phyloP scores from a whole-genome alignment of 2,113 vertebrate genomes.

The Trochalopteron elliotii region DNA sequence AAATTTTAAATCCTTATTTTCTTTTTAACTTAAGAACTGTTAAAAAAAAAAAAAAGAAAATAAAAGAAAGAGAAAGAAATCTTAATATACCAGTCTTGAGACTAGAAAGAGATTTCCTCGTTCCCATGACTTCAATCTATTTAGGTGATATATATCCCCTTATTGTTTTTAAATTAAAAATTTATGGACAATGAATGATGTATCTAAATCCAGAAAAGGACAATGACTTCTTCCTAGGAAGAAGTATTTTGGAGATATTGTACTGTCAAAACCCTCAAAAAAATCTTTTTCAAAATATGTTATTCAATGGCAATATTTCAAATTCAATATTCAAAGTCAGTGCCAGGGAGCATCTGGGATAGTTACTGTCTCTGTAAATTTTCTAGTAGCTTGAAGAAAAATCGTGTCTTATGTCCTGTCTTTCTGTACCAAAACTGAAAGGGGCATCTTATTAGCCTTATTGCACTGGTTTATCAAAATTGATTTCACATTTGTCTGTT shows the following conservation, averaged over 20 bases:
- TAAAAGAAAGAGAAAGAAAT: not conserved
- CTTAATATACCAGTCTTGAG: not conserved
- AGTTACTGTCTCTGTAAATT: not conserved
- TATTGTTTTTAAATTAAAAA: not conserved
- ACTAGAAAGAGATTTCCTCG: not conserved
- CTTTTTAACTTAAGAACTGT: not conserved
- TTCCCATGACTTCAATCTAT: not conserved
- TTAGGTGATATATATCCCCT: not conserved
- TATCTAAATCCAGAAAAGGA: not conserved
- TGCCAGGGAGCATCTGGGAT: not conserved
- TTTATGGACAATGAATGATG: not conserved
- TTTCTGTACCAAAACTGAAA: not conserved
- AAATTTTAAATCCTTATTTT: not conserved
- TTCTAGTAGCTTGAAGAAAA: not conserved
- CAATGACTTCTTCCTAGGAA: not conserved
- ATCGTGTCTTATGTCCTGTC: not conserved
- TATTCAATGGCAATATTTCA: not conserved
- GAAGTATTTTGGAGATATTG: not conserved
- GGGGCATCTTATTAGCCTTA: not conserved
- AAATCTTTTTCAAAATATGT: not conserved
- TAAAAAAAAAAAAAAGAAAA: not conserved
- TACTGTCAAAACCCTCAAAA: not conserved
- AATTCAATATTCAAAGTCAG: not conserved
- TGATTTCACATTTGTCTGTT: conserved; percentile 2
- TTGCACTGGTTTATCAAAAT: not conserved